A percentile compares a stretch with the other conserved stretches of the same genome.
Conservation (phyloP, 2,797 vertebrate species). For the Melopsittacus undulatus region DNA sequence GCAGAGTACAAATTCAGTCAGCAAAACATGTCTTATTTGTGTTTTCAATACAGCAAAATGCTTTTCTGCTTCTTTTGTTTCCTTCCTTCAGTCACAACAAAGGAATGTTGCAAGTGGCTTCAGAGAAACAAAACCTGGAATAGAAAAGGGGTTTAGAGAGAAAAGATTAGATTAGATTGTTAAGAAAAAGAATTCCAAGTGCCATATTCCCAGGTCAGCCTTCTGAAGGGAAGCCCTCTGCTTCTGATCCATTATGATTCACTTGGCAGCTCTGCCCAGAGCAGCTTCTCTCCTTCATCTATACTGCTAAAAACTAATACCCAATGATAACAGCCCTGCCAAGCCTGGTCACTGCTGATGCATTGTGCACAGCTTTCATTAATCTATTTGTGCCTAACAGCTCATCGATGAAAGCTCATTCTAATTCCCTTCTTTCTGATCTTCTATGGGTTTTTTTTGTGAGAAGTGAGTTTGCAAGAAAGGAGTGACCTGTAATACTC, state of each 20-base stretch:
- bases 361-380: neutral
- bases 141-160: constrained; percentile 16
- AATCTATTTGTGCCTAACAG: constrained; percentile 10
- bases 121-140: constrained; percentile 37
- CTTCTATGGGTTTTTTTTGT: neutral
- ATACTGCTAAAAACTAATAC: neutral
- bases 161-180: constrained; percentile 35
- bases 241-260: neutral
- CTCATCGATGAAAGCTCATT: constrained; percentile 23
- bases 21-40: constrained; percentile 8
- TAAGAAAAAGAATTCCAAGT: constrained; percentile 15
- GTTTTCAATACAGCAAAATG: constrained; percentile 18
- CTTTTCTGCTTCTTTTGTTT: constrained; percentile 26
- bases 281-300: constrained; percentile 18
- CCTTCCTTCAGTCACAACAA: constrained; percentile 19
- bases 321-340: neutral
- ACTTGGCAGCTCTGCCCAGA: neutral
- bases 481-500: neutral
- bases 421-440: constrained; percentile 25
- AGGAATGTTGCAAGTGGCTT: constrained; percentile 10
- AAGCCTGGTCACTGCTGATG: neutral
- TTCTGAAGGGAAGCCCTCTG: constrained; percentile 21
- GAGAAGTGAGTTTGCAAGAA: neutral
- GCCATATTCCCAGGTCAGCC: neutral
- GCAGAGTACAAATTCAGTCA: neutral